These are phyloP conservation scores for Cephus pygmeus DNA, from an alignment of 2,888 invertebrate species.

Conservation along the genomic window DNA sequence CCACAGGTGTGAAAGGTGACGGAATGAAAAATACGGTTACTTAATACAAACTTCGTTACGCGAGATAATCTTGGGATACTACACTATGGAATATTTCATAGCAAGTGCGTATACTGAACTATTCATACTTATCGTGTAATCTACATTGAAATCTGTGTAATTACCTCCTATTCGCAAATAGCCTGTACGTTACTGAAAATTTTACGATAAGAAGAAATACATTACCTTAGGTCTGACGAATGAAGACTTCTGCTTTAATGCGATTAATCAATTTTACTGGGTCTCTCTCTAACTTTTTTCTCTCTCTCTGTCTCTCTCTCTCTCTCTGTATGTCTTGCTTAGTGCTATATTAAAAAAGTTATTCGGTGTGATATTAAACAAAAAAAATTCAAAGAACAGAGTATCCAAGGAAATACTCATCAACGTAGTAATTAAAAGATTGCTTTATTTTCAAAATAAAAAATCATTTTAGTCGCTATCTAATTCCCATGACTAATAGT, in stretches of 20 bases:
- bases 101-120: not conserved
- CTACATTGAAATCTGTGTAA: not conserved
- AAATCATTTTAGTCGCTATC: not conserved
- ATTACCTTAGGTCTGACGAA: not conserved
- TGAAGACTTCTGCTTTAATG: not conserved
- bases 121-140: not conserved
- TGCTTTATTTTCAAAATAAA: not conserved
- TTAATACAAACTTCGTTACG: not conserved
- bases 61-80: not conserved
- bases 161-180: not conserved
- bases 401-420: not conserved
- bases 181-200: not conserved
- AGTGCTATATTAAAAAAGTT: not conserved
- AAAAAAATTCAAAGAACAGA: not conserved
- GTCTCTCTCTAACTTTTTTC: too few relatives aligned
- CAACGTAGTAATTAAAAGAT: not conserved
- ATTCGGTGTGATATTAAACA: not conserved
- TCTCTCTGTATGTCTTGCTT: not conserved
- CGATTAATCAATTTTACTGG: not conserved
- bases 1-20: not conserved
- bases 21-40: not conserved
- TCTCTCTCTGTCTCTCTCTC: too few relatives aligned
- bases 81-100: not conserved
- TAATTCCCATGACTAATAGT: not conserved
- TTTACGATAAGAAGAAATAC: not conserved